phyloP scores from a whole-genome alignment of 2,797 vertebrate genomes.

The Remorina albescens region DNA sequence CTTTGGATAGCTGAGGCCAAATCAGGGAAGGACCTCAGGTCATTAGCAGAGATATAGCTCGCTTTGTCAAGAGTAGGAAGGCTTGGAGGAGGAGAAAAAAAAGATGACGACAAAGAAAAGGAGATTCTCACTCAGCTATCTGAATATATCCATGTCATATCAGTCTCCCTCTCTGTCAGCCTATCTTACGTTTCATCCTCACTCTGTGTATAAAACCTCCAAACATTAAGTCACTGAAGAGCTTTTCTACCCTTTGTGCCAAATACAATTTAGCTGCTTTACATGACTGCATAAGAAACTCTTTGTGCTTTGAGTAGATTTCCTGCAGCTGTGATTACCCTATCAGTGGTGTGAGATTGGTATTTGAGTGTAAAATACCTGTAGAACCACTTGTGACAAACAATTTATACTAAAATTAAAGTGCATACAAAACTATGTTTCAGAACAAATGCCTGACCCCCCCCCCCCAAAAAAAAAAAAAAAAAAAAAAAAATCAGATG shows the following conservation, averaged over 20 bases:
- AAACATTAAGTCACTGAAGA: slow-evolving; percentile 61
- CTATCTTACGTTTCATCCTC: slow-evolving; percentile 21
- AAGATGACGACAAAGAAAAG: slow-evolving; percentile 49
- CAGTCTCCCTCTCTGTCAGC: slow-evolving; percentile 46
- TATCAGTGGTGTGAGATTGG: slow-evolving; percentile 72
- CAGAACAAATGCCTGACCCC: slow-evolving; percentile 68
- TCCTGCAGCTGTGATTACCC: slow-evolving; percentile 75
- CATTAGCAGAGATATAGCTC: slow-evolving; percentile 80
- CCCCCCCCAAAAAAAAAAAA: too few species aligned
- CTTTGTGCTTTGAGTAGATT: slow-evolving; percentile 54
- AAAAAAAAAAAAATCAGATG: slow-evolving; percentile 47
- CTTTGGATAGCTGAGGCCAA: slow-evolving; percentile 84
- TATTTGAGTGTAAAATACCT: slow-evolving; percentile 71
- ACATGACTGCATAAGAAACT: slow-evolving; percentile 61
- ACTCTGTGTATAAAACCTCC: slow-evolving; percentile 55
- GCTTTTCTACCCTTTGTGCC: slow-evolving; percentile 62
- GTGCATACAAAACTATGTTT: slow-evolving; percentile 62
- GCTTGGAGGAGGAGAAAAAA: slow-evolving; percentile 55
- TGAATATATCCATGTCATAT: slow-evolving; percentile 64
- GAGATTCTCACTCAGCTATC: slow-evolving; percentile 60
- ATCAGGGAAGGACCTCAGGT: slow-evolving; percentile 84
- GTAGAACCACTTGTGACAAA: slow-evolving; percentile 62
- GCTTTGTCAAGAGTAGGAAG: slow-evolving; percentile 65
- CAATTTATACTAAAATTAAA: slow-evolving; percentile 68
- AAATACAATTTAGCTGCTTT: slow-evolving; percentile 66